Conservation (phyloP, 35 echinoderm and acorn worm species). For the Ptychodera flava region DNA sequence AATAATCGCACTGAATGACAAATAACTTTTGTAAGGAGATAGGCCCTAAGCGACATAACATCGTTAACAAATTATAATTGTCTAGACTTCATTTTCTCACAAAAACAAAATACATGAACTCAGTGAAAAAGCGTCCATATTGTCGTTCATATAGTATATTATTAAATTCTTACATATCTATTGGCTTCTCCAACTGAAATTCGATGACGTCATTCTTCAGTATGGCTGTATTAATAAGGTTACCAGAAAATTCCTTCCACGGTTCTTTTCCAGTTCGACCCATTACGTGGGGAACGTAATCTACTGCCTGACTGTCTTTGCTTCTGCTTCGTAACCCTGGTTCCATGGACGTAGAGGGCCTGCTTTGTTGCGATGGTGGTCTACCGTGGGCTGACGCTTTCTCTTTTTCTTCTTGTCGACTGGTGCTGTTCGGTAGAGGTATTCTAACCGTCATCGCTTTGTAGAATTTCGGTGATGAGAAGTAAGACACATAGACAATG, state of each 20-base stretch:
- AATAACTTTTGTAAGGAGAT: no score
- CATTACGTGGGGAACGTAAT: not conserved
- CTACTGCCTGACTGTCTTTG: not conserved
- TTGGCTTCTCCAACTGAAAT: not conserved
- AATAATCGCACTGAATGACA: no score
- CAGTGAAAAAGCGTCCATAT: no score
- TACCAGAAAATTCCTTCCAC: not conserved
- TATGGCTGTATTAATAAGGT: not conserved
- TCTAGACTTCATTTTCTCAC: no score
- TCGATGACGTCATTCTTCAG: not conserved
- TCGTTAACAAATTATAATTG: no score
- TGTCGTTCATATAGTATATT: no score
- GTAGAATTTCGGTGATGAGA: not conserved
- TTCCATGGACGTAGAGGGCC: not conserved
- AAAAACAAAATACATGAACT: no score
- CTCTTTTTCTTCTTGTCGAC: not conserved
- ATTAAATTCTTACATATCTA: not conserved
- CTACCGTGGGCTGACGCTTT: not conserved
- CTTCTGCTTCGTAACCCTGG: not conserved
- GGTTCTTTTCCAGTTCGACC: not conserved
- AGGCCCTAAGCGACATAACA: no score
- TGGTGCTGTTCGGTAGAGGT: not conserved
- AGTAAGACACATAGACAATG: not conserved
- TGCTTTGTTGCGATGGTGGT: not conserved
- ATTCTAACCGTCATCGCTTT: not conserved